Evolutionary conservation across 2,797 vertebrate species (phyloP), one percentile per base, ranked within the genome.

Genomic region (Coreius guichenoti): DNA sequence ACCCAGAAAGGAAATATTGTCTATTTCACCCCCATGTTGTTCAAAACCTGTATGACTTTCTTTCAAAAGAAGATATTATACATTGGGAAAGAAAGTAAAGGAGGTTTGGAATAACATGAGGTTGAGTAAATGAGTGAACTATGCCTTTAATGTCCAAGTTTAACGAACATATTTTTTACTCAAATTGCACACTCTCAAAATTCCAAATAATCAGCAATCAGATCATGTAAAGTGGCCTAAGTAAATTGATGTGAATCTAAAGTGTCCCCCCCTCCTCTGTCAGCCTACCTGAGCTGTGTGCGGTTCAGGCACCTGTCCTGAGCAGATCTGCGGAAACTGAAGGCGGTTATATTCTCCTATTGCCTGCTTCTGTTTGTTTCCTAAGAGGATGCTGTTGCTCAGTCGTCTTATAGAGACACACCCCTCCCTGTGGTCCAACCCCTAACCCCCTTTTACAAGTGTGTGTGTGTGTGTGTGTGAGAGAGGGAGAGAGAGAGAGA

Each of bases 331-430:
- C 54, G 70, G 81, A 80, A 89, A 63, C 83, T 82, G 73, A 81
- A 74, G 74, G 80, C 13, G 26, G 61, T 36, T 69, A 81, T 87
- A 88, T 87, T 88, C 70, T 90, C 89, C 91, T 80, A 72, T 87
- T 87, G 84, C 91, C 89, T 1, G 91, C 91, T 92, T 93, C 90
- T 86, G 91, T 80, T 90, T 91, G 91, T 90, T 92, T 89, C 89
- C 83, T 91, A 91, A 89, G 90, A 92, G 89, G 91, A 94, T 86
- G 89, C 91, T 92, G 91, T 89, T 91, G 87, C 86, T 91, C 87
- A 87, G 89, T 80, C 88, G 91, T 95, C 92, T 95, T 96, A 95
- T 96, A 96, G 91, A 80, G 89, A 91, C 90, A 91, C 91, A 91
- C 93, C 94, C 94, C 94, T 94, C 92, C 91, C 80, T 81, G 84